Evolutionary conservation across 2,797 vertebrate species (phyloP).

Genomic region (Tamandua tetradactyla): DNA sequence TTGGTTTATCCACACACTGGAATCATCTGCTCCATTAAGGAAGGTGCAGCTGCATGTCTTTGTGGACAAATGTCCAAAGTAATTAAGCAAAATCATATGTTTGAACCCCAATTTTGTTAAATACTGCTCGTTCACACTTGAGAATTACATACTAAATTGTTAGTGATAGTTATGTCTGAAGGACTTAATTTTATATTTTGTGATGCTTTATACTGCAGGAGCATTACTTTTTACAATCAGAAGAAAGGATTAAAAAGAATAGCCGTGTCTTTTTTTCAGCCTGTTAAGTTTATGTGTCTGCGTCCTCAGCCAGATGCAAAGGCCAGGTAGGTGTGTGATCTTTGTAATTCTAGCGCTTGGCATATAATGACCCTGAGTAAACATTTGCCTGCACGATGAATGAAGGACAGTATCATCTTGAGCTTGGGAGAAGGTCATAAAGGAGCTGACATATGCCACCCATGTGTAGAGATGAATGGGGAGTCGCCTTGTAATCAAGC

Average conservation of each 20-base stretch:
- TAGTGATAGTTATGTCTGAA: neutral
- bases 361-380: constrained; percentile 51
- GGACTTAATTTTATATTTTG: neutral
- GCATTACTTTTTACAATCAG: constrained; percentile 28
- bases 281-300: neutral
- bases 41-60: neutral
- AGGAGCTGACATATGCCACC: constrained; percentile 27
- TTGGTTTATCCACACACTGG: fast-evolving
- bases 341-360: constrained; percentile 60
- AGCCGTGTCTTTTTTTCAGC: neutral
- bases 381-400: neutral
- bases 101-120: neutral
- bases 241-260: constrained; percentile 53
- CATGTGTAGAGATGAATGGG: constrained; percentile 54
- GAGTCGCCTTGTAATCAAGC: constrained; percentile 67
- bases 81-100: neutral
- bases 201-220: neutral
- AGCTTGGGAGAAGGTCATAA: constrained; percentile 32
- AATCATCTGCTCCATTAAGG: neutral
- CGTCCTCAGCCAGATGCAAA: constrained; percentile 61
- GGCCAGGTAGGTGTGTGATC: neutral
- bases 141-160: neutral
- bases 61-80: neutral
- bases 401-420: neutral
- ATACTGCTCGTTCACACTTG: neutral